Percentiles rank a stretch among this genome's conserved stretches.
Conservation (phyloP, 2,888 invertebrate species). For the Operophtera brumata region DNA sequence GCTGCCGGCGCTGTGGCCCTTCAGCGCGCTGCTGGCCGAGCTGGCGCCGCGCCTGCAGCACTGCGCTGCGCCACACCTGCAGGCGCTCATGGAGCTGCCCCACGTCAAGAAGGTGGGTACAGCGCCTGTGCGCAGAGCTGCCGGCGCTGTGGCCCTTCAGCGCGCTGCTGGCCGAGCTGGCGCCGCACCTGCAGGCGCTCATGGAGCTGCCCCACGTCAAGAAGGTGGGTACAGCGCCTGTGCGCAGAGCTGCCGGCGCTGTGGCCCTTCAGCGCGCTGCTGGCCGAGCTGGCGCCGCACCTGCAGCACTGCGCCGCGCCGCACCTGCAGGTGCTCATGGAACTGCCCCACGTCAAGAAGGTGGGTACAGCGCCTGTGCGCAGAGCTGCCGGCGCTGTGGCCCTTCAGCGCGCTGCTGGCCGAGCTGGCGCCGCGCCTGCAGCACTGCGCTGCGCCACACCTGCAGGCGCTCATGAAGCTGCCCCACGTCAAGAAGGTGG, state of each 20-base stretch:
- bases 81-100: conserved; percentile 92
- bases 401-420: conserved; percentile 87
- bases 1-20: conserved; percentile 90
- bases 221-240: conserved; percentile 83
- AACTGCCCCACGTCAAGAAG: conserved; percentile 93
- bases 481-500: conserved; percentile 89
- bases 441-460: conserved; percentile 90
- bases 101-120: conserved; percentile 85
- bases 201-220: conserved; percentile 95
- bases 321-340: conserved; percentile 91
- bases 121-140: conserved; percentile 89
- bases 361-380: conserved; percentile 85
- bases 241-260: conserved; percentile 89
- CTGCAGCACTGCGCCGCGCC: conserved; percentile 90
- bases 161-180: conserved; percentile 87
- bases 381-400: conserved; percentile 91
- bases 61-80: conserved; percentile 90
- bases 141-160: conserved; percentile 91
- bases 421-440: conserved; percentile 86
- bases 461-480: conserved; percentile 91
- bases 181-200: conserved; percentile 87
- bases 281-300: conserved; percentile 86
- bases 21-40: conserved; percentile 85
- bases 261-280: conserved; percentile 90
- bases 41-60: conserved; percentile 88